These are phyloP conservation scores for Limosa lapponica DNA, from an alignment of 2,797 vertebrate species.

Conservation along the genomic window DNA sequence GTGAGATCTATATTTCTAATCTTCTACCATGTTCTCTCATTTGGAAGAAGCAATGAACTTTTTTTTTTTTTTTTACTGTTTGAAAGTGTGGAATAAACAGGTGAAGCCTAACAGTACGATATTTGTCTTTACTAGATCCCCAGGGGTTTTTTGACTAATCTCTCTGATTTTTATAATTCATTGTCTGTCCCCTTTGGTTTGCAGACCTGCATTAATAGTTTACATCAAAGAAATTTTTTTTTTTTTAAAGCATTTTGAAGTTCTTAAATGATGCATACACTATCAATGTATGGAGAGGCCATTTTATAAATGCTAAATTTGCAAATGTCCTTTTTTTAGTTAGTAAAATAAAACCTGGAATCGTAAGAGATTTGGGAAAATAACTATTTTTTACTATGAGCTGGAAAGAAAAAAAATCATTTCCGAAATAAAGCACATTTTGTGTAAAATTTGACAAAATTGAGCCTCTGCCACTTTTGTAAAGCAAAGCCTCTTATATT, in stretches of 20 bases:
- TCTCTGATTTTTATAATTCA: not conserved
- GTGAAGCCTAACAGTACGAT: not conserved
- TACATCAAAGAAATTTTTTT: fast-evolving
- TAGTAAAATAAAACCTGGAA: not conserved
- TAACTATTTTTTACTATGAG: not conserved
- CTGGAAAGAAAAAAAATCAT: not conserved
- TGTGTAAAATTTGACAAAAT: not conserved
- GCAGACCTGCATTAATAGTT: not conserved
- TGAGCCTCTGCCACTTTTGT: not conserved
- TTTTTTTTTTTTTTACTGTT: not conserved
- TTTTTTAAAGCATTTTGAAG: not conserved
- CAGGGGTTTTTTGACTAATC: not conserved
- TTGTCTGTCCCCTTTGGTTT: not conserved
- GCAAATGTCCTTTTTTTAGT: not conserved
- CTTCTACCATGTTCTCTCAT: not conserved
- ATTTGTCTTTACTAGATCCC: not conserved
- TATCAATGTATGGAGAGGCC: not conserved
- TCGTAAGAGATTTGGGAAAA: not conserved
- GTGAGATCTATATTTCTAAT: not conserved
- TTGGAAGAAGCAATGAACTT: not conserved
- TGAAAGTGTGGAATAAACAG: not conserved
- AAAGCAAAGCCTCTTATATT: not conserved
- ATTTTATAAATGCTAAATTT: not conserved
- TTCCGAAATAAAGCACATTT: not conserved
- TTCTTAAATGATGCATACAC: not conserved